Evolutionary conservation across 1,140 invertebrate species (phyloP).

Genomic region (Heliconius himera): DNA sequence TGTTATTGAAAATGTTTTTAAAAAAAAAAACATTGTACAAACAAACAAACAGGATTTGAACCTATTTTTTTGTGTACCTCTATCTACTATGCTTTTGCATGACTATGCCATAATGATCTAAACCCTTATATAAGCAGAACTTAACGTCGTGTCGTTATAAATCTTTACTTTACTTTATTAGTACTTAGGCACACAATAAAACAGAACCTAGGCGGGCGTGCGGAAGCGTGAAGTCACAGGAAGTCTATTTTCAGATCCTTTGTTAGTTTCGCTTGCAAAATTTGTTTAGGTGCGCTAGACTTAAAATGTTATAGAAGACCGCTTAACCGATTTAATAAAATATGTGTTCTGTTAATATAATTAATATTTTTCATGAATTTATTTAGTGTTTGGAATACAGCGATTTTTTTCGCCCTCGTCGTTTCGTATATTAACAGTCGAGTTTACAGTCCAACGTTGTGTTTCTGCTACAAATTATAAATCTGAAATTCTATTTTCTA

Average conservation of each 20-base stretch:
- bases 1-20: too few relatives aligned
- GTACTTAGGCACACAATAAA: neutral
- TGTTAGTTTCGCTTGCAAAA: conserved; percentile 20
- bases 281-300: neutral
- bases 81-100: too few relatives aligned
- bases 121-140: neutral
- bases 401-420: too few relatives aligned
- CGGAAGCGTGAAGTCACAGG: conserved; percentile 33
- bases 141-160: neutral
- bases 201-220: conserved; percentile 3
- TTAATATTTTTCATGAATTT: too few relatives aligned
- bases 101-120: neutral
- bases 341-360: neutral
- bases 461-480: too few relatives aligned
- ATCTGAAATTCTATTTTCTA: too few relatives aligned
- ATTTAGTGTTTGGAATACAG: neutral
- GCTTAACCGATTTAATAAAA: neutral
- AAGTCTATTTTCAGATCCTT: conserved; percentile 30
- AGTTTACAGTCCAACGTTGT: too few relatives aligned
- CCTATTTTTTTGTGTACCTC: too few relatives aligned
- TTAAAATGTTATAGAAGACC: neutral
- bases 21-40: too few relatives aligned
- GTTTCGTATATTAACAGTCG: too few relatives aligned
- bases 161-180: neutral
- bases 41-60: too few relatives aligned